Evolutionary conservation across 1,140 invertebrate species (phyloP), one percentile per base, ranked within the genome.

Genomic region (Drosophila tristis): DNA sequence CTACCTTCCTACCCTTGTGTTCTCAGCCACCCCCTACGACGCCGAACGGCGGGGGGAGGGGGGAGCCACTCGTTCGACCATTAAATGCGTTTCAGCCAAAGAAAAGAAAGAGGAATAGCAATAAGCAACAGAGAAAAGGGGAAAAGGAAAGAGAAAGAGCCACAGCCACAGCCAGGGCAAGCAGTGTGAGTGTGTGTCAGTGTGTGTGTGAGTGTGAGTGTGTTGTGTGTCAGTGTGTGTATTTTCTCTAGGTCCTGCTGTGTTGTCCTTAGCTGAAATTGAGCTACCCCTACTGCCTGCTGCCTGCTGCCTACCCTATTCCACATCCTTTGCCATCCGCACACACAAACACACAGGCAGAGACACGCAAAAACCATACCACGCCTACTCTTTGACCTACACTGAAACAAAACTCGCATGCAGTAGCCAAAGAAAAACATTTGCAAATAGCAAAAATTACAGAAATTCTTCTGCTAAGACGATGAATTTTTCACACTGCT

Each of bases 41-140:
- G 8, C 8, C 13, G 35, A 39, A 13, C 11, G 35, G 0, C 0
- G 16, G 16, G 16, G 16, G 20, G 20, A 1, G 20, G 20, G 20
- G 20, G 20, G 64, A 43, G 39, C 72, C 72, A 66, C 58, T 75
- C 57, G 72, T 57, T 75, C 72, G 72, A 75, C 72, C 72, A 76
- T 73, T 82, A 64, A 82, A 84, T 84, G 80, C 80, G 80, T 84
- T 39, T 84, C 80, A 50, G 15, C 63, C 35, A 56, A 47, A 20
- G 15, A 44, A 60, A 15, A 55, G 26, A 35, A 26, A 8, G 56
- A 42, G 35, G 35, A 42, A 23, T 20, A 13, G 11, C 5, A 23
- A 26, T 16, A 45, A 26, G 15, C 39, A 50, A 23, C 35, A 23
- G 47, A 42, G 64, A 49, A 70, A 70, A 70, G 31, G 48, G 66